Conservation (phyloP, 2,888 invertebrate genomes). For the Tetranychus piercei region DNA sequence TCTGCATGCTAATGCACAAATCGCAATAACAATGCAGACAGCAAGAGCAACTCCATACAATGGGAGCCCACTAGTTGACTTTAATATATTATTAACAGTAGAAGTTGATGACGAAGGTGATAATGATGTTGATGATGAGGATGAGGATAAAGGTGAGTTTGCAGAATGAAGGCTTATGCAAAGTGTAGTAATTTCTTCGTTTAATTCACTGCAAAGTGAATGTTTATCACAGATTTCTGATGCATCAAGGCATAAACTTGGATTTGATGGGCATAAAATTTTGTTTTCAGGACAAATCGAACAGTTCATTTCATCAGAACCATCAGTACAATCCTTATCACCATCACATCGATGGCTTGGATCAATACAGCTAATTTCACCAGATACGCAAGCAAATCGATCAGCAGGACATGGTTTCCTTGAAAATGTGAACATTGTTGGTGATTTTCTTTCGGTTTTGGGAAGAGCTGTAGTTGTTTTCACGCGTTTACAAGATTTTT, state of each 20-base stretch:
- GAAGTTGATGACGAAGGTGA: not conserved
- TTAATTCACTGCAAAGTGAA: not conserved
- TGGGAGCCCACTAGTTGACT: not conserved
- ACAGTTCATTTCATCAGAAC: not conserved
- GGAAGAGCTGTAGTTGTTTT: slow-evolving; percentile 24
- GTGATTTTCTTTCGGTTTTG: not conserved
- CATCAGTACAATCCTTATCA: not conserved
- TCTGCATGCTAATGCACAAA: not conserved
- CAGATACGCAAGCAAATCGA: not conserved
- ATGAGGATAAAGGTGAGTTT: not conserved
- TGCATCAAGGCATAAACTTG: not conserved
- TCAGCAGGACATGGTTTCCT: not conserved
- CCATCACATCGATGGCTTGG: not conserved
- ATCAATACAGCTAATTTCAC: not conserved
- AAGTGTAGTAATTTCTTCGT: not conserved
- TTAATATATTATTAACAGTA: not conserved
- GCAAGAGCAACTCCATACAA: not conserved
- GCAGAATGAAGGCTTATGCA: not conserved
- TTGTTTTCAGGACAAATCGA: not conserved
- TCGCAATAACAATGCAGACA: not conserved
- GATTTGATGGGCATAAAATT: not conserved
- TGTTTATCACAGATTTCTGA: not conserved
- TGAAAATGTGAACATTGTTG: not conserved
- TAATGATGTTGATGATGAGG: not conserved
- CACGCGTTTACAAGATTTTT: slow-evolving; percentile 51